Base-by-base conservation (phyloP, 1,140 invertebrate species). In the Drosophila jambulina region DNA sequence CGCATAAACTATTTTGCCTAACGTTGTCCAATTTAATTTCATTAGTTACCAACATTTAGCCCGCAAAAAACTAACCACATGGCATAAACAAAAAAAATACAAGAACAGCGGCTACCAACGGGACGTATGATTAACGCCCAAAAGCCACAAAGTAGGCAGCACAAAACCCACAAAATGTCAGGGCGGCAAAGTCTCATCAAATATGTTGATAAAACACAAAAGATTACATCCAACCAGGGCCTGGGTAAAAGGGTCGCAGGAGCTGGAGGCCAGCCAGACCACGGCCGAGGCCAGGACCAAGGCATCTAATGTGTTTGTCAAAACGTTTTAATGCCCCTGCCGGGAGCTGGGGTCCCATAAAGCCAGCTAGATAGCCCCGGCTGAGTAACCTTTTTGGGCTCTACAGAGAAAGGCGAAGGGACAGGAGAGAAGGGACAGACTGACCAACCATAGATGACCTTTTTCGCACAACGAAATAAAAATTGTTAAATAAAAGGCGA, bases 121-220 rank as follows among this genome's bases (percentile, higher is more conserved):
- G 79, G 83, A 80, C 70, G 75, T 87, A 86, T 86, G 82, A 86
- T 87, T 86, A 86, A 86, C 83, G 83, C 79, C 67, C 32, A 48
- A 81, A 72, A 81, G 74, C 76, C 76, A 46, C 67, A 87, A 81
- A 84, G 74, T 80, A 71, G 76, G 81, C 77, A 78, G 70, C 63
- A 46, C 42, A 74, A 79, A 86, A 64, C 63, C 83, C 60, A 85
- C 68, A 81, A 75, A 84, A 78, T 61, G 75, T 54, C 80, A 75
- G 59, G 56, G 21, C 48, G 40, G 34, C 64, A 72, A 80, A 80
- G 77, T 79, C 86, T 88, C 85, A 87, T 87, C 83, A 87, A 87
- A 87, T 88, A 80, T 86, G 84, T 83, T 87, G 83, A 87, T 87
- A 87, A 88, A 88, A 88, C 84, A 83, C 71, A 87, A 87, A 88